phyloP scores from a whole-genome alignment of 2,113 vertebrate genomes.

The Malurus alboscapulatus region DNA sequence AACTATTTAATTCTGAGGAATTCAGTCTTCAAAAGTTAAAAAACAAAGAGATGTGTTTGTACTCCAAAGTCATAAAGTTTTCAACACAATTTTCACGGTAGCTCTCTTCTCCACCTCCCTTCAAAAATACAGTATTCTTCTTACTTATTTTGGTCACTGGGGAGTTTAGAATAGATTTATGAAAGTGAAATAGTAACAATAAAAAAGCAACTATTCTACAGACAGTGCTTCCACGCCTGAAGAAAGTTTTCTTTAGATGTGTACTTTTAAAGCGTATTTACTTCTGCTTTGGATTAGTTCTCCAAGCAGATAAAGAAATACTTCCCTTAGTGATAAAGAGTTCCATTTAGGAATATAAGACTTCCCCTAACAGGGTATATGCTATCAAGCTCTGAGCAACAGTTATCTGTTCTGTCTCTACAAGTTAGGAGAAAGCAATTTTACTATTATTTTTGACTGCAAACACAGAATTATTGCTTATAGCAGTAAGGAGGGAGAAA shows the following conservation, averaged over 20 bases:
- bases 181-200: background rate
- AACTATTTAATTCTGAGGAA: background rate
- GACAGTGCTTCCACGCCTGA: fast-evolving
- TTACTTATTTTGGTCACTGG: background rate
- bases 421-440: background rate
- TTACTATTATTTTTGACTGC: background rate
- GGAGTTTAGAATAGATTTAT: background rate
- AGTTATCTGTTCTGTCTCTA: background rate
- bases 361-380: background rate
- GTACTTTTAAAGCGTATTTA: background rate
- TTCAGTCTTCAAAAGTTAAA: background rate
- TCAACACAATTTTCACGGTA: background rate
- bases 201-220: background rate
- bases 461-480: background rate
- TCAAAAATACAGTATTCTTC: background rate
- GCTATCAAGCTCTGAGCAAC: background rate
- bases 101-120: background rate
- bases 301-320: background rate
- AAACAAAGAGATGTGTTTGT: background rate
- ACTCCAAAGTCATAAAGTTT: background rate
- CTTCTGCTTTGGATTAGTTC: background rate
- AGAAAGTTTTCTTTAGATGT: background rate
- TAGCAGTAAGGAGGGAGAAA: background rate
- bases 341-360: background rate
- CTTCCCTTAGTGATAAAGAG: background rate